Percentiles rank a stretch among this genome's conserved stretches.
Evolutionary conservation across 2,113 vertebrate genomes (phyloP).

Genomic region (Syrrhaptes paradoxus): DNA sequence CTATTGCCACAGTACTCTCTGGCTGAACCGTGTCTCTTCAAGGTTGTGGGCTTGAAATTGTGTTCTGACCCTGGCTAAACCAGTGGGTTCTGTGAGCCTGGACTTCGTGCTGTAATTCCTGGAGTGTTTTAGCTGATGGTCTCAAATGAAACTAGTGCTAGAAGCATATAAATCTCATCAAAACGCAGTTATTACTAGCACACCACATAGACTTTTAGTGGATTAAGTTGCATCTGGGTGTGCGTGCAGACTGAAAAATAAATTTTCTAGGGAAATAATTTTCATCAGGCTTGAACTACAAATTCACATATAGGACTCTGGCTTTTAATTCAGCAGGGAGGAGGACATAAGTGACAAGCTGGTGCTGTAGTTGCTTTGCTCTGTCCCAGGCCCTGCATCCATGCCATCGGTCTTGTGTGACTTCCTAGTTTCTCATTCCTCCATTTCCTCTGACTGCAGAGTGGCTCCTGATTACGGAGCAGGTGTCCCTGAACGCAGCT

Average conservation of each 20-base stretch:
- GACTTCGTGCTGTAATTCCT: fast-evolving
- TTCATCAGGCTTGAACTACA: background rate
- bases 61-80: background rate
- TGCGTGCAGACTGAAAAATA: background rate
- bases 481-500: background rate
- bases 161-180: background rate
- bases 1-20: background rate
- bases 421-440: background rate
- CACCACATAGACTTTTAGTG: background rate
- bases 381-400: background rate
- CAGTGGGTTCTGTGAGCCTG: background rate
- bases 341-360: background rate
- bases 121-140: background rate
- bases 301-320: background rate
- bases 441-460: background rate
- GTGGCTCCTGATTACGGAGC: background rate
- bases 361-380: background rate
- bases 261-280: background rate
- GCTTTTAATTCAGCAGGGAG: background rate
- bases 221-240: background rate
- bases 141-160: background rate
- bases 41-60: background rate
- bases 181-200: background rate
- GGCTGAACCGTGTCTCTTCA: background rate
- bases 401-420: background rate